Conservation (phyloP, 2,888 invertebrate genomes). For the Lasioglossum zephyrum region DNA sequence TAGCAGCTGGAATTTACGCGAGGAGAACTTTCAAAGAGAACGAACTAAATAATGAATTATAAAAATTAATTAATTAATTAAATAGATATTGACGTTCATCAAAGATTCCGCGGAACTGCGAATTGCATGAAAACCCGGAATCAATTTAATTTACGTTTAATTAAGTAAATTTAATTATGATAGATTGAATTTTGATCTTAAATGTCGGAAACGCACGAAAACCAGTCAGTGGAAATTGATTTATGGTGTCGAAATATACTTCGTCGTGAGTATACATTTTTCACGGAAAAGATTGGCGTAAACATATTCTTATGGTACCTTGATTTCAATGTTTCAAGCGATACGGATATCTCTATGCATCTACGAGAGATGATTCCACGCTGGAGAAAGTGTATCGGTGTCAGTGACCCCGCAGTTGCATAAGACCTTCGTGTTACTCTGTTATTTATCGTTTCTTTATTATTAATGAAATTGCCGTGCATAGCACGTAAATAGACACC, state of each 20-base stretch:
- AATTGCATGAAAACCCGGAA: not conserved
- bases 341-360: slow-evolving; percentile 53
- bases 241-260: too few species aligned
- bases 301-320: too few species aligned
- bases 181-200: not conserved
- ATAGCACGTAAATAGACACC: not conserved
- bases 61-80: not conserved
- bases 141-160: not conserved
- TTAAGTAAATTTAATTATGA: not conserved
- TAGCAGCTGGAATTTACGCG: not conserved
- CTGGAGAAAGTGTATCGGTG: slow-evolving; percentile 66
- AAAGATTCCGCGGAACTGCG: not conserved
- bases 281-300: not conserved
- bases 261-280: not conserved
- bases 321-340: slow-evolving; percentile 46
- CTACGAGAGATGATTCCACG: slow-evolving; percentile 53
- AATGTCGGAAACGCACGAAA: not conserved
- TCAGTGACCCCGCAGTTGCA: slow-evolving; percentile 64
- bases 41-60: not conserved
- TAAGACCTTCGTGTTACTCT: slow-evolving; percentile 50
- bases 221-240: not conserved
- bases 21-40: not conserved
- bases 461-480: slow-evolving; percentile 45
- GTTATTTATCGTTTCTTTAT: slow-evolving; percentile 37
- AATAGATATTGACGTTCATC: not conserved